Conservation (phyloP, 2,797 vertebrate species). For the Chelon labrosus region DNA sequence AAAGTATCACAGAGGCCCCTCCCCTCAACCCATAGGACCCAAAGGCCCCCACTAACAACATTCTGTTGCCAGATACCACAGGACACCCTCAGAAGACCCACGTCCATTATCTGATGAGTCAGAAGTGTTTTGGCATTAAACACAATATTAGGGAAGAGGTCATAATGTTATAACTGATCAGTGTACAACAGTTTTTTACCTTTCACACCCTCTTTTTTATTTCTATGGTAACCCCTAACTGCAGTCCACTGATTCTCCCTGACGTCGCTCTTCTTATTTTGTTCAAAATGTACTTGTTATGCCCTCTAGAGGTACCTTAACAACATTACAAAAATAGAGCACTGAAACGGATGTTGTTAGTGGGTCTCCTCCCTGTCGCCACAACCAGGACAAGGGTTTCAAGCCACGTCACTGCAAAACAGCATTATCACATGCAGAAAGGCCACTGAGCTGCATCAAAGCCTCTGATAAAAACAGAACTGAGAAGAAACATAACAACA, state of each 20-base stretch:
- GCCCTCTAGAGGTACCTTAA: constrained; percentile 71
- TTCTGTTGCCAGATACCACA: too few relatives aligned
- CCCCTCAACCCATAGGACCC: too few relatives aligned
- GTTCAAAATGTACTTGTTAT: constrained; percentile 37
- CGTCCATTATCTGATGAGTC: too few relatives aligned
- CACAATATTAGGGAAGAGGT: too few relatives aligned
- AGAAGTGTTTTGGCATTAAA: too few relatives aligned
- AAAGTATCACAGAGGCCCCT: too few relatives aligned
- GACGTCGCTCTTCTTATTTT: background rate
- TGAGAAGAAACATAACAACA: background rate
- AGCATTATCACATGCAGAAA: background rate
- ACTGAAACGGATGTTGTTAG: background rate
- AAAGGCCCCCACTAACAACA: too few relatives aligned
- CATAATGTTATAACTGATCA: too few relatives aligned
- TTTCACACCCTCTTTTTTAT: background rate
- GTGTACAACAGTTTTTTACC: background rate
- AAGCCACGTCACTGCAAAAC: too few relatives aligned
- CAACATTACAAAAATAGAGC: constrained; percentile 31
- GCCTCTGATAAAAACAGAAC: too few relatives aligned
- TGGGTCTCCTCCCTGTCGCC: background rate
- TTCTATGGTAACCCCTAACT: background rate
- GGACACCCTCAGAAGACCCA: too few relatives aligned
- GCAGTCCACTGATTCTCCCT: background rate
- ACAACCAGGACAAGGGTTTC: too few relatives aligned
- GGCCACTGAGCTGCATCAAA: background rate